Conservation (phyloP, 2,797 vertebrate species). For the Pangasius sanitwongsei region DNA sequence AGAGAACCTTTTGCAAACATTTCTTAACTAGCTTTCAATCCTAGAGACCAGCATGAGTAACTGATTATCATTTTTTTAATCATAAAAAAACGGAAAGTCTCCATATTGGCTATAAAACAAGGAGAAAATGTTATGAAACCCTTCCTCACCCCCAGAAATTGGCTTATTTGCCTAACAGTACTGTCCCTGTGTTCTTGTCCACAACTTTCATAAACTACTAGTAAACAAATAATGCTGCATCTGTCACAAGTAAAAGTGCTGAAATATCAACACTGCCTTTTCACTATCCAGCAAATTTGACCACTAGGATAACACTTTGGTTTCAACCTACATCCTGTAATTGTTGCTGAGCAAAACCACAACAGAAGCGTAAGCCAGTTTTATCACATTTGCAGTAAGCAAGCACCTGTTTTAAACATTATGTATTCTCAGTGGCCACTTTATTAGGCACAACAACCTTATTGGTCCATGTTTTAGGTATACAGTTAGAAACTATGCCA, state of each 20-base stretch:
- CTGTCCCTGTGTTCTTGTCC: not conserved
- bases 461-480: not conserved
- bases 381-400: conserved; percentile 7
- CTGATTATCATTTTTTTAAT: not conserved
- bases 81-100: not conserved
- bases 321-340: not conserved
- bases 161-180: not conserved
- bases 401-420: not conserved
- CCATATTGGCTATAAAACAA: not conserved
- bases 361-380: not conserved
- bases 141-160: not conserved
- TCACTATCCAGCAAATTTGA: not conserved
- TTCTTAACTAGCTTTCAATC: not conserved
- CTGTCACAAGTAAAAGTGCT: not conserved
- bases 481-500: not conserved
- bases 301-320: not conserved
- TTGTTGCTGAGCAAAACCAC: not conserved
- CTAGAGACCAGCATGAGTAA: not conserved
- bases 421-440: no score
- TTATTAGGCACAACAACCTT: not conserved
- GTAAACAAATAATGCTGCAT: conserved; percentile 9
- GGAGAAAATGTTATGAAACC: not conserved
- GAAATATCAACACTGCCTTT: conserved; percentile 1
- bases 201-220: not conserved
- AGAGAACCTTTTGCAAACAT: not conserved